A percentile compares a stretch with the other conserved stretches of the same genome.
phyloP scores from a whole-genome alignment of 1,140 invertebrate species.

The Cyphomyrmex costatus region DNA sequence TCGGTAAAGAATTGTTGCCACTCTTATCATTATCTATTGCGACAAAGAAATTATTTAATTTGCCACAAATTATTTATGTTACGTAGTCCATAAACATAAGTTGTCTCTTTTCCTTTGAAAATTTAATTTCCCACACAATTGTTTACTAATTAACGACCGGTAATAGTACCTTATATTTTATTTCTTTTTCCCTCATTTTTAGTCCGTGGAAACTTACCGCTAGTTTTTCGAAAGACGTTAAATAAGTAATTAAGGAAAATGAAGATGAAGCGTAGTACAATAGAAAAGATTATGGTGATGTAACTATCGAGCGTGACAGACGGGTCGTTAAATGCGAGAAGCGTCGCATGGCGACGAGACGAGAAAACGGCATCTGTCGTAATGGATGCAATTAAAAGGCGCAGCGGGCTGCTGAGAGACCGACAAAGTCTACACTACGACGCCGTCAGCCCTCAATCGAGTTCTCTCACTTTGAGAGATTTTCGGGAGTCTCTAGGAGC shows the following conservation, averaged over 20 bases:
- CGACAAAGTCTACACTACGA: background rate
- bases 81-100: background rate
- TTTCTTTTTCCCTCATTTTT: background rate
- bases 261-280: conserved; percentile 1
- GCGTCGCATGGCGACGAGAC: conserved; percentile 17
- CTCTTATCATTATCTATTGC: background rate
- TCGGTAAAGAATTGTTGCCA: background rate
- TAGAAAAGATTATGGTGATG: conserved; percentile 9
- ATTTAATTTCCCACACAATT: conserved; percentile 28
- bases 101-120: background rate
- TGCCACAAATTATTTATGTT: background rate
- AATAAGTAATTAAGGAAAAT: conserved; percentile 3
- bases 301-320: conserved; percentile 15
- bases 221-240: background rate
- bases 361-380: conserved; percentile 34
- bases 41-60: conserved; percentile 8
- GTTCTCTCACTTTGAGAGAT: conserved; percentile 58
- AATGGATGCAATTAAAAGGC: conserved; percentile 82
- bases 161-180: background rate
- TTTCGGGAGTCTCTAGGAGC: conserved; percentile 37
- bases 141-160: background rate
- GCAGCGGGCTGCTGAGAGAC: conserved; percentile 67
- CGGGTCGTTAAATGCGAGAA: conserved; percentile 39
- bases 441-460: conserved; percentile 33
- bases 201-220: background rate